Conservation (phyloP, 2,888 invertebrate genomes). For the Agonopterix heracliana region DNA sequence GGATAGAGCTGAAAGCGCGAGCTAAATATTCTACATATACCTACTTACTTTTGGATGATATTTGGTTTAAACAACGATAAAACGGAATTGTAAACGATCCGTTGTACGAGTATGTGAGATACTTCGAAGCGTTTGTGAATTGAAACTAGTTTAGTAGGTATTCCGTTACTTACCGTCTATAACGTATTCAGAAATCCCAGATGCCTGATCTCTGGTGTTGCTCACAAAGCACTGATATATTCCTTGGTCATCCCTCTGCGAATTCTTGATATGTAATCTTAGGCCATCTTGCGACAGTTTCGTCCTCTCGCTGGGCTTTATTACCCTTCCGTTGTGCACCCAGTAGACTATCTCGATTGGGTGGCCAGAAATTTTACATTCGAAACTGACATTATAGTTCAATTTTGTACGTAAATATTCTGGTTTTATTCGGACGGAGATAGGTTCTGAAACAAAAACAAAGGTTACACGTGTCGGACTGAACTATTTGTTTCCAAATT, state of each 20-base stretch:
- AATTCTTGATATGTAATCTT: conserved; percentile 78
- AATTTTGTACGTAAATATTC: conserved; percentile 87
- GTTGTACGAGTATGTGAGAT: too few relatives aligned
- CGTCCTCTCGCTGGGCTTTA: conserved; percentile 76
- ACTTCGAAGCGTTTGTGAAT: too few relatives aligned
- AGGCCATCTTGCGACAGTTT: conserved; percentile 68
- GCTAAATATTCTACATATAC: too few relatives aligned
- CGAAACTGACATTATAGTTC: conserved; percentile 88
- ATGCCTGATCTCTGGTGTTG: conserved; percentile 89
- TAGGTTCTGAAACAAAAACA: conserved; percentile 77
- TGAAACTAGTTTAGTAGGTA: too few relatives aligned
- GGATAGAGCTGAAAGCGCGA: too few relatives aligned
- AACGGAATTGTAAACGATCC: too few relatives aligned
- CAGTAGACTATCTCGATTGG: conserved; percentile 88
- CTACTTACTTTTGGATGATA: too few relatives aligned
- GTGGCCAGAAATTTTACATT: conserved; percentile 91
- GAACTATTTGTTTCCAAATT: too few relatives aligned
- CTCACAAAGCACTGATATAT: conserved; percentile 94
- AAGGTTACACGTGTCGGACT: background rate
- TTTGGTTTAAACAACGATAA: too few relatives aligned
- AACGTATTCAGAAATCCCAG: conserved; percentile 87
- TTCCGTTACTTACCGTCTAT: conserved; percentile 80
- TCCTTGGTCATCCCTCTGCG: conserved; percentile 89
- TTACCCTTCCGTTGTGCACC: conserved; percentile 84
- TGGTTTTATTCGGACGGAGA: conserved; percentile 88